A percentile compares a stretch with the other conserved stretches of the same genome.
Conservation (phyloP, 2,888 invertebrate species). For the Erebia aethiops region DNA sequence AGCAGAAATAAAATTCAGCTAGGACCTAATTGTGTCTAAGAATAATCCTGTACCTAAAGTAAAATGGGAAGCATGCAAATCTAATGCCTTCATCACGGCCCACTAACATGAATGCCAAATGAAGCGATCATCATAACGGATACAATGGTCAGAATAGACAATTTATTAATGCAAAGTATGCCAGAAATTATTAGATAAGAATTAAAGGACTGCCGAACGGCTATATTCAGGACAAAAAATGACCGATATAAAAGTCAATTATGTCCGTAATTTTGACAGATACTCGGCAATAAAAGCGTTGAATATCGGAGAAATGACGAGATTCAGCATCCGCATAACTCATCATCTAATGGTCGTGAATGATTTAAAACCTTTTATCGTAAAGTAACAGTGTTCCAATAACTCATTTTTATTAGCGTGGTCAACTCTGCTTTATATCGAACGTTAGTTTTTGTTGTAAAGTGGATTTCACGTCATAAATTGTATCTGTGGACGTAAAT, state of each 20-base stretch:
- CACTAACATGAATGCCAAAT: slow-evolving; percentile 76
- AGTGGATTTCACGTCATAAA: slow-evolving; percentile 54
- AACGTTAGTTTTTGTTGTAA: slow-evolving; percentile 68
- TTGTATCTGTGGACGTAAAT: slow-evolving; percentile 44
- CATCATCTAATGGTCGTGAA: slow-evolving; percentile 81
- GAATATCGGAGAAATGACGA: slow-evolving; percentile 77
- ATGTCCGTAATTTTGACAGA: slow-evolving; percentile 72
- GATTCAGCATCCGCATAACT: slow-evolving; percentile 76
- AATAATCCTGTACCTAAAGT: slow-evolving; percentile 56
- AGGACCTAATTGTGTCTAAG: slow-evolving; percentile 52
- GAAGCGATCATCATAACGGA: slow-evolving; percentile 77
- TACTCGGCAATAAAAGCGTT: slow-evolving; percentile 79
- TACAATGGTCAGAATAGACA: slow-evolving; percentile 78
- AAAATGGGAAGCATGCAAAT: slow-evolving; percentile 75
- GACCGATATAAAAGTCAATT: slow-evolving; percentile 70
- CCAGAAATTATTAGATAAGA: slow-evolving; percentile 65
- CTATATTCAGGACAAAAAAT: slow-evolving; percentile 52
- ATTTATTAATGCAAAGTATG: slow-evolving; percentile 72
- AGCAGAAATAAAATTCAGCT: slow-evolving; percentile 68
- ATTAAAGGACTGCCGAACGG: slow-evolving; percentile 53
- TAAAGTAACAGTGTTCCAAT: slow-evolving; percentile 78
- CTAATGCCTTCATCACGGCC: slow-evolving; percentile 67
- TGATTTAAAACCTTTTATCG: slow-evolving; percentile 83
- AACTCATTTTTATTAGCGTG: slow-evolving; percentile 80
- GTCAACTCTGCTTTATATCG: slow-evolving; percentile 73